Evolutionary conservation across 2,888 invertebrate species (phyloP), one percentile per base, ranked within the genome.

Genomic region (Atrina japonica): DNA sequence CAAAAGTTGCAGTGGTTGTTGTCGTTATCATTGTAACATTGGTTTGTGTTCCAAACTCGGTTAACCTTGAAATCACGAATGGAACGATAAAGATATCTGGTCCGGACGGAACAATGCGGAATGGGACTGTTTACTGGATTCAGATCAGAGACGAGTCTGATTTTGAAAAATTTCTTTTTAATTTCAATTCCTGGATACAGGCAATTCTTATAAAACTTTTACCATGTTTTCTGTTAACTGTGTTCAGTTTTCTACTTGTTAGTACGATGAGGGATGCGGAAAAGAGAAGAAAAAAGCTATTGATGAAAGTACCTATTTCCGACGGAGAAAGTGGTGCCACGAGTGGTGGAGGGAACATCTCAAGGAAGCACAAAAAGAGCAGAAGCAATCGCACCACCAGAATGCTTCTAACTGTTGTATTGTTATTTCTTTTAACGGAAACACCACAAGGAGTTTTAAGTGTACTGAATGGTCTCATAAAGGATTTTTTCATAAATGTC

Each of bases 181-280:
- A 90, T 61, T 93, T 95, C 75, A 97, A 96, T 87, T 96, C 97
- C 91, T 96, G 96, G 94, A 94, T 97, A 83, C 97, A 97, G 91
- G 95, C 97, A 89, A 95, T 97, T 6, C 94, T 97, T 74, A 95
- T 97, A 77, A 98, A 98, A 91, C 92, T 98, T 64, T 94, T 97
- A 78, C 98, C 98, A 7, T 96, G 97, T 89, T 93, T 96, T 71
- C 94, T 95, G 1, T 92, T 98, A 53, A 97, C 97, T 0, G 93
- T 96, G 16, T 88, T 92, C 59, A 91, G 91, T 63, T 83, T 90
- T 30, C 81, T 92, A 14, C 84, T 92, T 6, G 86, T 91, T 7
- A 81, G 87, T 61, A 91, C 91, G 29, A 90, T 92, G 88, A 85
- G 89, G 53, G 88, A 87, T 52, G 89, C 88, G 0, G 88, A 89